Evolutionary conservation across 2,797 vertebrate genomes (phyloP), one percentile per base, ranked within the genome.

Genomic region (Tokudaia muenninki): DNA sequence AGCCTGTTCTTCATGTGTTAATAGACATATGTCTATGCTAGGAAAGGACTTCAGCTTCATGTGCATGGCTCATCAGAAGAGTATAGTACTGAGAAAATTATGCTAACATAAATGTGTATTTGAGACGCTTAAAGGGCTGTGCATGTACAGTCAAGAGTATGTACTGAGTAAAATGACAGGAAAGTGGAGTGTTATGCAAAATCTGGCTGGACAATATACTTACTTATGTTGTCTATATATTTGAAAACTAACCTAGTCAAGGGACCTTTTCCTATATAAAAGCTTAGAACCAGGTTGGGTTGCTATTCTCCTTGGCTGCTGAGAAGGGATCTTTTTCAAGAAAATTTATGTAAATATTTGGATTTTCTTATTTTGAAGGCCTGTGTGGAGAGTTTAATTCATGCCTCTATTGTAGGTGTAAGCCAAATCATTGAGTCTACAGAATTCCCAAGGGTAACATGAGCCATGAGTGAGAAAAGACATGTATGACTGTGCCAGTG

Each of bases 31-130:
- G 47, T 21, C 24, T 83, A 5, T 80, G 50, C 6, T 80, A 55
- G 91, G 37, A 70, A 88, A 96, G 80, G 29, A 34, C 65, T 79
- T 22, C 83, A 65, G 63, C 87, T 97, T 94, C 55, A 70, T 78
- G 90, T 84, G 52, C 14, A 59, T 70, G 72, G 41, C 55, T 89
- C 52, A 87, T 93, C 90, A 74, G 41, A 92, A 87, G 47, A 90
- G 12, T 21, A 50, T 14, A 24, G 44, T 87, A 80, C 77, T 95
- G 57, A 65, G 65, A 81, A 67, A 96, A 57, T 79, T 21, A 77
- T 37, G 13, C 61, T 87, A 90, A 61, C 41, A 37, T 84, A 93
- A 95, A 67, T 41, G 29, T 74, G 29, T 94, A 29, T 55, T 95
- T 96, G 83, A 83, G 55, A 41, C 16, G 63, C 72, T 96, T 92